Evolutionary conservation across 2,797 vertebrate genomes (phyloP), one percentile per base, ranked within the genome.

Genomic region (Notolabrus celidotus): DNA sequence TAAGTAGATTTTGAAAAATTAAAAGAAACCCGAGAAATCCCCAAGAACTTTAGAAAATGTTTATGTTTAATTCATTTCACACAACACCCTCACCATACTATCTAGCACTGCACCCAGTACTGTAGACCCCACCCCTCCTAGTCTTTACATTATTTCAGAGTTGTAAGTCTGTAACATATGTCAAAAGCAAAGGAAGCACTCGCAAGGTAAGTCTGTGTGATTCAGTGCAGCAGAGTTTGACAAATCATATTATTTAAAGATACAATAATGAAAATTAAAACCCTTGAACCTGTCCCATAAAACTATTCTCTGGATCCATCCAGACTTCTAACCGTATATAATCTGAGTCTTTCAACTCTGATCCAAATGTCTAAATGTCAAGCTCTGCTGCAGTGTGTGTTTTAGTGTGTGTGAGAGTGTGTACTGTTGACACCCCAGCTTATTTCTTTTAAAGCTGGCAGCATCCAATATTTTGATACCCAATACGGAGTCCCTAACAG

Each of bases 1-100:
- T 67, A 77, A 70, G 70, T 79, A 80, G 79, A 75, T 71, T 79
- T 80, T 71, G 71, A 52, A 72, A 55, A 73, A 78, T 88, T 73
- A 78, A 74, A 84, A 84, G 19, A 16, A 79, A 56, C 60, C 23
- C 3, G 10, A 77, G 53, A 69, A 75, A 72, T 65, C 84, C 79
- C 27, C 45, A 83, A 79, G 66, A 57, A 63, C 70, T 67, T 80
- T 3, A 62, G 42, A 67, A 51, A 76, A 72, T 51, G 29, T 0
- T 36, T 59, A 17, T 29, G 4, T 77, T 80, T 65, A 60, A 71
- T 62, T 69, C 72, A 74, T 86, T 84, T 51, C 53, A 77, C 68
- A 71, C 71, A 20, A 56, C 52, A 54, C 38, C 51, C 41, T 53
- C 63, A 61, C 56, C 63, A 66, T 53, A 25, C 38, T 31, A 20